phyloP scores from a whole-genome alignment of 2,888 invertebrate species.

The Reticulitermes lucifugus region DNA sequence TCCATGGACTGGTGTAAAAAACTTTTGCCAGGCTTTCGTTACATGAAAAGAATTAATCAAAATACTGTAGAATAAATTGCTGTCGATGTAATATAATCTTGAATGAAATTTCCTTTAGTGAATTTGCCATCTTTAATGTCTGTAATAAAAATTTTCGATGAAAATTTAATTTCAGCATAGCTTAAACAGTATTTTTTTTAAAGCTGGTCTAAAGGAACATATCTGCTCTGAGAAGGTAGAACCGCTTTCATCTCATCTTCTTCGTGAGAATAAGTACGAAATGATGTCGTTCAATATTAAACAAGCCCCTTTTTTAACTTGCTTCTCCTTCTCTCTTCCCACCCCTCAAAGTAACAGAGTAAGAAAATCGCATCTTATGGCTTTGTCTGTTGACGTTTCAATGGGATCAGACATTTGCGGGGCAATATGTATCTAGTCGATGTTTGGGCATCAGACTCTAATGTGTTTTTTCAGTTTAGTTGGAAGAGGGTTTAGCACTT shows the following conservation, averaged over 20 bases:
- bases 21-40: too few relatives aligned
- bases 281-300: constrained; percentile 36
- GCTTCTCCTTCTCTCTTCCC: not conserved
- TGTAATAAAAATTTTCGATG: too few relatives aligned
- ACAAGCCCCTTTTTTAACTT: constrained; percentile 6
- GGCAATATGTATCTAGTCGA: not conserved
- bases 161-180: too few relatives aligned
- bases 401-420: not conserved
- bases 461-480: not conserved
- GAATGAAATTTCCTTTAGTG: too few relatives aligned
- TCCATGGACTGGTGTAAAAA: too few relatives aligned
- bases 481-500: not conserved
- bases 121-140: too few relatives aligned
- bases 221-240: not conserved
- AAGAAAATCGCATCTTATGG: constrained; percentile 16
- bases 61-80: too few relatives aligned
- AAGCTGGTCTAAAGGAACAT: not conserved
- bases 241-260: not conserved
- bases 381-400: constrained; percentile 16
- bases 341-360: not conserved
- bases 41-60: too few relatives aligned
- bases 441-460: not conserved
- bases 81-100: too few relatives aligned
- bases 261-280: constrained; percentile 12
- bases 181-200: not conserved